Evolutionary conservation across 2,113 vertebrate genomes (phyloP).

Genomic region (Etheostoma cragini): DNA sequence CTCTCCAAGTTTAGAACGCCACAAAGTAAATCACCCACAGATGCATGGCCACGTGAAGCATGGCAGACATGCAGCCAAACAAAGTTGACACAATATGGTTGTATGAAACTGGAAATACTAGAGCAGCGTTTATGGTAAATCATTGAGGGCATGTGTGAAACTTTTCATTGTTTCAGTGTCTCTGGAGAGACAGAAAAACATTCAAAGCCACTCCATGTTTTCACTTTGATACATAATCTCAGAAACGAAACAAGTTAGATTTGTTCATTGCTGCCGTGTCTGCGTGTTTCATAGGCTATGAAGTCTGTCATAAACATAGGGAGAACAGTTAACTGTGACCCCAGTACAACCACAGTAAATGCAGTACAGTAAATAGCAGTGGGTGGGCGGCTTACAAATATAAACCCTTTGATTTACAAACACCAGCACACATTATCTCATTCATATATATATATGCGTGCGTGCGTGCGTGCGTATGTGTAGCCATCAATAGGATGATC

Average conservation of each 20-base stretch:
- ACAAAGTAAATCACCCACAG: conserved; percentile 55
- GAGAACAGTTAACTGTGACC: conserved; percentile 25
- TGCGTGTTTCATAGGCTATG: conserved; percentile 30
- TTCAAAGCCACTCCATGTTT: conserved; percentile 9
- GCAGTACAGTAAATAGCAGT: conserved; percentile 29
- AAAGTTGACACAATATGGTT: conserved; percentile 33
- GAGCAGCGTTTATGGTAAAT: conserved; percentile 38
- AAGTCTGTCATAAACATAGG: conserved; percentile 44
- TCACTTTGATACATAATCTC: conserved; percentile 26
- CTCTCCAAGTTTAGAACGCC: conserved; percentile 40
- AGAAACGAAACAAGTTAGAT: conserved; percentile 16
- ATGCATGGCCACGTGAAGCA: conserved; percentile 37
- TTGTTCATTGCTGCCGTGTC: conserved; percentile 11
- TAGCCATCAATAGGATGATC: neutral
- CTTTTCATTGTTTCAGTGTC: conserved; percentile 29
- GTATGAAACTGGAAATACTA: conserved; percentile 32
- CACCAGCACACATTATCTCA: neutral
- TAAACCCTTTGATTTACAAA: conserved; percentile 27
- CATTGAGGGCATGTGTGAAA: conserved; percentile 3
- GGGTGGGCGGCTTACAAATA: conserved; percentile 33
- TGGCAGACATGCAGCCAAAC: conserved; percentile 27
- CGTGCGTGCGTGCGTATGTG: too few relatives aligned
- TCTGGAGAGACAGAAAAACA: conserved; percentile 4
- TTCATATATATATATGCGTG: too few relatives aligned
- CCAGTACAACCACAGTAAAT: conserved; percentile 33